Base-by-base conservation (phyloP, 2,888 invertebrate genomes). In the Eristalis arbustorum region DNA sequence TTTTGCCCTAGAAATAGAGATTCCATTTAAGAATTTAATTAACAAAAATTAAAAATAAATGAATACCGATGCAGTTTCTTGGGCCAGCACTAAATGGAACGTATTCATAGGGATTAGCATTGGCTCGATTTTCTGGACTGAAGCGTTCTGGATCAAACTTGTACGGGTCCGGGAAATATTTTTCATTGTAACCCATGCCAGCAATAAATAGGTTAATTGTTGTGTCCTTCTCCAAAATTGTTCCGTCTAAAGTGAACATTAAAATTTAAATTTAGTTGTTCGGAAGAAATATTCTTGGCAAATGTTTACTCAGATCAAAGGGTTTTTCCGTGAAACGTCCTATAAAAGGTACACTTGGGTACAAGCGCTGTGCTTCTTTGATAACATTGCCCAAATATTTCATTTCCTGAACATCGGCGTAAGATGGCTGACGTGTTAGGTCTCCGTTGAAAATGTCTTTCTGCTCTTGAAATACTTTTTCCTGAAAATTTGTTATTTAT, bases 21-120 rank as follows among this genome's bases (percentile, higher is more conserved):
- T 22, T 28, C 31, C 5, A 22, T n/a, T 3, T n/a, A 64, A 31
- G 49, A 57, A 56, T 18, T 31, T 66, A 84, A 89, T 37, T 37
- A 13, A 37, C 37, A n/a, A n/a, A n/a, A n/a, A n/a, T n/a, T n/a
- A n/a, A n/a, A n/a, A n/a, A 88, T 1, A 25, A 23, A n/a, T 18
- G 10, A 8, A 37, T 57, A 18, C 72, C 79, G 64, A 91, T 89
- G 49, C 91, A 91, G 82, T 95, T 95, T 62, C 95, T 93, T 0
- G 95, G 94, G 0, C 95, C 95, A 8, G 95, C 95, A 89, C 95
- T 95, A 81, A 95, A 95, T 0, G 95, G 94, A 2, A 95, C 89
- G 92, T 94, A 95, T n/a, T 93, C 93, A 89, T 94, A 95, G 0
- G 94, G 93, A 69, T 93, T 93, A 1, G 90, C 91, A 23, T 90